Percentiles rank a stretch among this genome's conserved stretches.
Conservation (phyloP, 2,113 vertebrate species). For the Hirundichthys speculiger region DNA sequence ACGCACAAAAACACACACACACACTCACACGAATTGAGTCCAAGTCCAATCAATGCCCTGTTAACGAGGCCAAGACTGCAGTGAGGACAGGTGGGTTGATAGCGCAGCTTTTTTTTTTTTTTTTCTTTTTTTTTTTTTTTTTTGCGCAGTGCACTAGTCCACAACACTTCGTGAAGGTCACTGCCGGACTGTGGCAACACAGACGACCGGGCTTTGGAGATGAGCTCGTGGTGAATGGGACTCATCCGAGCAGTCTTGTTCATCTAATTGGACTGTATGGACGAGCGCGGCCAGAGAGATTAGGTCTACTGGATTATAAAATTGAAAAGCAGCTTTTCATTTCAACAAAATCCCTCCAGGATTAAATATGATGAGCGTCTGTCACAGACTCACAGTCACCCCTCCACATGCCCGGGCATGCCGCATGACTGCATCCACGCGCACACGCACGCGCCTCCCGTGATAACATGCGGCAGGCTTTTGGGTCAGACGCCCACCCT, state of each 20-base stretch:
- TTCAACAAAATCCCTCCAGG: slow-evolving; percentile 74
- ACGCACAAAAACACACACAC: slow-evolving; percentile 32
- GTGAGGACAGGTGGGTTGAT: slow-evolving; percentile 61
- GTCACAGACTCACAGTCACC: slow-evolving; percentile 60
- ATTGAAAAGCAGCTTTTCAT: slow-evolving; percentile 81
- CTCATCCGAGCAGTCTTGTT: slow-evolving; percentile 57
- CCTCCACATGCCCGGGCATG: slow-evolving; percentile 5
- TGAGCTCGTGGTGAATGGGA: slow-evolving; percentile 38
- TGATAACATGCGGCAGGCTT: slow-evolving; percentile 24
- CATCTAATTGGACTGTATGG: slow-evolving; percentile 75
- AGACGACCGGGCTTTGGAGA: slow-evolving; percentile 22
- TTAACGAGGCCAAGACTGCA: slow-evolving; percentile 71
- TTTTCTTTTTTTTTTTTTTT: slow-evolving; percentile 48
- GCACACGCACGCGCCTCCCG: slow-evolving; percentile 36
- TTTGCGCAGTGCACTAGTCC: slow-evolving; percentile 44
- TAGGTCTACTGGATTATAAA: slow-evolving; percentile 78
- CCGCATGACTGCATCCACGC: slow-evolving; percentile 27
- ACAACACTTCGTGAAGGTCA: slow-evolving; percentile 58
- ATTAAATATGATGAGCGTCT: slow-evolving; percentile 79
- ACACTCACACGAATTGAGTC: slow-evolving; percentile 29
- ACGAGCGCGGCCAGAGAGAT: slow-evolving; percentile 59
- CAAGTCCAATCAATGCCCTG: slow-evolving; percentile 64
- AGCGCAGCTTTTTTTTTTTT: slow-evolving; percentile 37
- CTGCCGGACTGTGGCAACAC: neutral
- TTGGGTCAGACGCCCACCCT: slow-evolving; percentile 47